phyloP scores from a whole-genome alignment of 2,113 vertebrate genomes.

The Ceuthmochares aereus region DNA sequence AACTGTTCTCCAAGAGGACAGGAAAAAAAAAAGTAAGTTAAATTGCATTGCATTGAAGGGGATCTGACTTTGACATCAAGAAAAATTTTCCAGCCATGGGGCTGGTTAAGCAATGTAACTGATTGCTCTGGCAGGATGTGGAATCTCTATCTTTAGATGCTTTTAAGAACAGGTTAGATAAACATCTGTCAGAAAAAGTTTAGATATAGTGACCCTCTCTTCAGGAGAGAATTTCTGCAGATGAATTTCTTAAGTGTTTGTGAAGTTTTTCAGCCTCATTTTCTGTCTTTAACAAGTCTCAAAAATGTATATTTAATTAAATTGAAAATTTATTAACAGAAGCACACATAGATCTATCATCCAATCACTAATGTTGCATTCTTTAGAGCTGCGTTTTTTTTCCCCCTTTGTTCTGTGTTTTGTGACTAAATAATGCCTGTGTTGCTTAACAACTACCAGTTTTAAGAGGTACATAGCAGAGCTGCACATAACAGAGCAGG shows the following conservation, averaged over 20 bases:
- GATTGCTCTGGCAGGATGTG: background rate
- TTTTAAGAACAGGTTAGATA: slow-evolving; percentile 33
- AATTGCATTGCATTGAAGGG: background rate
- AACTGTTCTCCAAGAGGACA: background rate
- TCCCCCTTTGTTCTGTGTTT: background rate
- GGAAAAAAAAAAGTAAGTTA: background rate
- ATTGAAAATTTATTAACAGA: background rate
- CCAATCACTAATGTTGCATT: background rate
- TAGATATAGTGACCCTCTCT: background rate
- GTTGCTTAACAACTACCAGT: background rate
- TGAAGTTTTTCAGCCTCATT: background rate
- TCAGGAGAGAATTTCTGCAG: background rate
- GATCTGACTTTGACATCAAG: background rate
- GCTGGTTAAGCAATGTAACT: background rate
- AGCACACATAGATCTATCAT: background rate
- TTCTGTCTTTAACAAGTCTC: background rate
- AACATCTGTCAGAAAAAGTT: slow-evolving; percentile 36
- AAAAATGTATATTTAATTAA: background rate
- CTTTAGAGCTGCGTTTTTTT: accelerated
- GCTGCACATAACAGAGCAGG: background rate
- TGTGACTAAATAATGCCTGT: background rate
- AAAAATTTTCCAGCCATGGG: background rate
- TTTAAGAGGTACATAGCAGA: background rate
- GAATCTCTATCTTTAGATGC: background rate
- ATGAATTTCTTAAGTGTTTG: background rate